phyloP scores from a whole-genome alignment of 2,888 invertebrate species.

The Synanthedon tipuliformis region DNA sequence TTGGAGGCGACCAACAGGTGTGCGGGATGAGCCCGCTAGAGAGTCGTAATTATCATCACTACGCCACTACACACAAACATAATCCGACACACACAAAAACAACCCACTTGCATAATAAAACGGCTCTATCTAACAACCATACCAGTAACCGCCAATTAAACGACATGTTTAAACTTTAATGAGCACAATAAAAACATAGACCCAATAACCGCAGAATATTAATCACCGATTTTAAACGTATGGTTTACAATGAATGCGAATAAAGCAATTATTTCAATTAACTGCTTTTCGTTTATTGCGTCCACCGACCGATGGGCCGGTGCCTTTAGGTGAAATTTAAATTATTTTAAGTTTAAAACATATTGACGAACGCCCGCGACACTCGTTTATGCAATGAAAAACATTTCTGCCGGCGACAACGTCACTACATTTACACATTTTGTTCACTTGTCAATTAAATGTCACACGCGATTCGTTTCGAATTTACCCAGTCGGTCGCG shows the following conservation, averaged over 20 bases:
- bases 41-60: constrained; percentile 56
- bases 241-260: constrained; percentile 24
- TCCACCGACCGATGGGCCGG: constrained; percentile 23
- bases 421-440: constrained; percentile 46
- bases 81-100: neutral
- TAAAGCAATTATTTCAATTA: constrained; percentile 45
- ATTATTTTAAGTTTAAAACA: constrained; percentile 26
- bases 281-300: constrained; percentile 30
- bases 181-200: constrained; percentile 39
- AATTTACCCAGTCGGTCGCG: constrained; percentile 54
- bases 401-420: constrained; percentile 34
- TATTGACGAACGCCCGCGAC: constrained; percentile 21
- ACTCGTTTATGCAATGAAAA: constrained; percentile 8
- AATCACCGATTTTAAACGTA: constrained; percentile 41
- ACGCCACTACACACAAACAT: neutral
- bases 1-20: constrained; percentile 59
- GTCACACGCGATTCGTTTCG: constrained; percentile 54
- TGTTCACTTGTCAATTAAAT: constrained; percentile 63
- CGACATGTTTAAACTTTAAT: constrained; percentile 2
- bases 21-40: constrained; percentile 45
- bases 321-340: constrained; percentile 36
- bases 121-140: neutral
- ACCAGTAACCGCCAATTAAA: neutral
- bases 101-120: neutral
- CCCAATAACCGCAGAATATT: constrained; percentile 49